These are phyloP conservation scores for Sphenodon punctatus DNA, from an alignment of 2,797 vertebrate species.

Conservation along the genomic window DNA sequence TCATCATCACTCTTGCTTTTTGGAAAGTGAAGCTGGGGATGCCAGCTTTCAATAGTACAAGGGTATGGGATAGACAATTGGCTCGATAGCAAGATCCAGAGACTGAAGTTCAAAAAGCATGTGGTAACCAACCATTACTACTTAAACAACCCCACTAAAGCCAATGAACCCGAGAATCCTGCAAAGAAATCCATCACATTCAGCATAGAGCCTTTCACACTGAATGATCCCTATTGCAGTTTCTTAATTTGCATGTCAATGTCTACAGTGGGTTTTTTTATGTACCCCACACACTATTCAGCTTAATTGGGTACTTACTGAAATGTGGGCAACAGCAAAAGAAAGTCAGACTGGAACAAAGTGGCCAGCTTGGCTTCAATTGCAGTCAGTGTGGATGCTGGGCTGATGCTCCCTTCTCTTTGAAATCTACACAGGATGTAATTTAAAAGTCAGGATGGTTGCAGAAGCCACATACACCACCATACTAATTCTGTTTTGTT, in stretches of 20 bases:
- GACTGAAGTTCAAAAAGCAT: too few species aligned
- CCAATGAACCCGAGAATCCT: too few species aligned
- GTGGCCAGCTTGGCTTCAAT: constrained; percentile 50
- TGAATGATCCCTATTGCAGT: too few species aligned
- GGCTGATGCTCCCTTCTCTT: constrained; percentile 14
- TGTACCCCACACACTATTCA: background rate
- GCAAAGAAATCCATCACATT: too few species aligned
- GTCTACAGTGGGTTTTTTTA: background rate
- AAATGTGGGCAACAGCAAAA: constrained; percentile 56
- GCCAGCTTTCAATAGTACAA: too few species aligned
- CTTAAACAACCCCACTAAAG: too few species aligned
- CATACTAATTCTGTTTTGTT: accelerated
- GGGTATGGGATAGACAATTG: too few species aligned
- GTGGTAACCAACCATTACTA: too few species aligned
- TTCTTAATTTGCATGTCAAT: background rate
- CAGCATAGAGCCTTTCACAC: too few species aligned
- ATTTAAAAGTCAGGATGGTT: background rate
- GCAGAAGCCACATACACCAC: background rate
- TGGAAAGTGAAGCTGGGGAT: too few species aligned
- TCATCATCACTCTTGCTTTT: too few species aligned
- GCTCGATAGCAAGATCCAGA: too few species aligned
- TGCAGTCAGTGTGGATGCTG: constrained; percentile 42
- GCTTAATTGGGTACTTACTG: constrained; percentile 29
- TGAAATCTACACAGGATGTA: constrained; percentile 48
- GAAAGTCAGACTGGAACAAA: constrained; percentile 60